Evolutionary conservation across 1,140 invertebrate genomes (phyloP), one percentile per base, ranked within the genome.

Genomic region (Drosophila santomea): DNA sequence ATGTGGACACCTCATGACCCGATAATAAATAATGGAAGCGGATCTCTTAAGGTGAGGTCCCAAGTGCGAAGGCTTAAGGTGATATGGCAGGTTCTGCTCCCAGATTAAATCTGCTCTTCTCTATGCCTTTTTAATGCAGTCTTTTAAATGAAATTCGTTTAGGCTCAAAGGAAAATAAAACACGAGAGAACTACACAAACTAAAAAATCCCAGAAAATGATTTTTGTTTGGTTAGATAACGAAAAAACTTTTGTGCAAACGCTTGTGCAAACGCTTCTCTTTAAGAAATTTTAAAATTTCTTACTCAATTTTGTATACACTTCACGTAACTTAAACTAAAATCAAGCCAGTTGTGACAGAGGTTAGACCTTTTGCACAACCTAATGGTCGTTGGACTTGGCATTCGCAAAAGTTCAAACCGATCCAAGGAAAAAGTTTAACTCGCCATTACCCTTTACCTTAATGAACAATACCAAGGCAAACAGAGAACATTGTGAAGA

Each of bases 11-110:
- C 76, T 79, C 64, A 67, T 57, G 62, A 57, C 59, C 52, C 71
- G 77, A 78, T 81, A 62, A 86, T 86, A 86, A 78, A 86, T 85
- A 85, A 68, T 76, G 61, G 14, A 86, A 67, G 73, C 69, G 73
- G 69, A 62, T 62, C 67, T 73, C 48, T 28, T 48, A 23, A 35
- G 56, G 63, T 25, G 15, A 28, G 20, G 39, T 52, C 25, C 44
- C 32, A 23, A 45, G 44, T 55, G 78, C 68, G 45, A 73, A 68
- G 36, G 55, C 50, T 41, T 61, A 61, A 58, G 59, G 39, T 80
- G 78, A 71, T 55, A 54, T 23, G 51, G 51, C 35, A n/a, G 35
- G 38, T 41, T 25, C 25, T 20, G 15, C 15, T n/a, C 12, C 23
- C 32, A 20, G 39, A 62, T 59, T 41, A 43, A 57, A 59, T 20